Percentiles rank a stretch among this genome's conserved stretches.
Evolutionary conservation across 2,113 vertebrate species (phyloP).

Genomic region (Cyprinus carpio): DNA sequence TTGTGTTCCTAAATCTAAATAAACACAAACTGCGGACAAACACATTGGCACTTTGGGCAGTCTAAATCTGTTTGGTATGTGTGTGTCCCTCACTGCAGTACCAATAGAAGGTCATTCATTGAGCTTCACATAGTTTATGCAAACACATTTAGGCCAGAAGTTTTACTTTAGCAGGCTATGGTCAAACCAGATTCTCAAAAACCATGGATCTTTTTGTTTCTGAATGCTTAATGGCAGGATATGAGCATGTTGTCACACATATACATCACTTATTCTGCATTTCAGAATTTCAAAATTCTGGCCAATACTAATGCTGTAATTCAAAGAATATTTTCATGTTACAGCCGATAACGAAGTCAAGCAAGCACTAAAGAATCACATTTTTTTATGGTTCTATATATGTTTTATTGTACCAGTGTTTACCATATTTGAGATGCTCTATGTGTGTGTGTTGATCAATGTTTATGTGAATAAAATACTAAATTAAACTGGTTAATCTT

Average conservation of each 20-base stretch:
- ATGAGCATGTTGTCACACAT: background rate
- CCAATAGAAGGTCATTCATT: slow-evolving; percentile 65
- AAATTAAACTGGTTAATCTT: background rate
- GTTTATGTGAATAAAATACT: background rate
- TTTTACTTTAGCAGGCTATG: slow-evolving; percentile 65
- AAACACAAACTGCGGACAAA: slow-evolving; percentile 68
- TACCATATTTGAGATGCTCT: background rate
- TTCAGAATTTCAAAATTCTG: background rate
- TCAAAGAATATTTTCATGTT: background rate
- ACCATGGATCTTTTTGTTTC: background rate
- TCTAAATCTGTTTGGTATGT: slow-evolving; percentile 74
- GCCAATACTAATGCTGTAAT: background rate
- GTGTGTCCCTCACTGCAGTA: slow-evolving; percentile 66
- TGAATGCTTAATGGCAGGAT: background rate
- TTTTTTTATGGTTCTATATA: background rate
- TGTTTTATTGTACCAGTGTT: background rate
- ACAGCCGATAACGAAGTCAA: background rate
- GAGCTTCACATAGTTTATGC: slow-evolving; percentile 37
- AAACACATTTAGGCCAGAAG: slow-evolving; percentile 60
- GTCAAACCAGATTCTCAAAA: slow-evolving; percentile 59
- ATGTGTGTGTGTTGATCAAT: no score
- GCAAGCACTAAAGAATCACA: background rate
- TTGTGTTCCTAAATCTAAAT: slow-evolving; percentile 67
- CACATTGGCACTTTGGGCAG: slow-evolving; percentile 58
- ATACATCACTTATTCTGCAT: background rate